Evolutionary conservation across 2,797 vertebrate species (phyloP).

Genomic region (Labeo calbasu): DNA sequence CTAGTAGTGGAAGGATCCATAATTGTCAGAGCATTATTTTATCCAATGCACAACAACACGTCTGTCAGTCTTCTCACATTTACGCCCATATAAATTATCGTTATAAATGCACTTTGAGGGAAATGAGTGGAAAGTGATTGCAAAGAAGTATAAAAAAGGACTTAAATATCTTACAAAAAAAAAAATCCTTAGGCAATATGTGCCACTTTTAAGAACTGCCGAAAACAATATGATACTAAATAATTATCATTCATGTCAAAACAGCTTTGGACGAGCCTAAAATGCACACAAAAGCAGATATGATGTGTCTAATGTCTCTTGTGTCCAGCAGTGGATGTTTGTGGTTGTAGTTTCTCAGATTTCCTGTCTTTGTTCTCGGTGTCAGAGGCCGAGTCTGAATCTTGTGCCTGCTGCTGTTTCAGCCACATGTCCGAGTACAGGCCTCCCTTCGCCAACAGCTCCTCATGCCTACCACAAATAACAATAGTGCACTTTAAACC

Average conservation of each 20-base stretch:
- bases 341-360: constrained; percentile 82
- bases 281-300: constrained; percentile 11
- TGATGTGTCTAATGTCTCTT: constrained; percentile 46
- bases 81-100: background rate
- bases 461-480: constrained; percentile 82
- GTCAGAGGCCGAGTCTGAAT: constrained; percentile 75
- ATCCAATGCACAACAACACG: background rate
- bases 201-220: background rate
- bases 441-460: constrained; percentile 85
- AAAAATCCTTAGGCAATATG: background rate
- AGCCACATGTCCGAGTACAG: constrained; percentile 92
- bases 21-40: background rate
- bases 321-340: constrained; percentile 61
- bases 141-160: background rate
- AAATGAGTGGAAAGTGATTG: background rate
- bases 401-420: constrained; percentile 82
- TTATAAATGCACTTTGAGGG: background rate
- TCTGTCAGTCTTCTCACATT: background rate
- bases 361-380: constrained; percentile 80
- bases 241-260: constrained; percentile 8
- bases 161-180: background rate
- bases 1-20: background rate
- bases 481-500: background rate
- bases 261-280: constrained; percentile 1
- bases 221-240: background rate